Evolutionary conservation across 2,113 vertebrate genomes (phyloP).

Genomic region (Eptesicus fuscus): DNA sequence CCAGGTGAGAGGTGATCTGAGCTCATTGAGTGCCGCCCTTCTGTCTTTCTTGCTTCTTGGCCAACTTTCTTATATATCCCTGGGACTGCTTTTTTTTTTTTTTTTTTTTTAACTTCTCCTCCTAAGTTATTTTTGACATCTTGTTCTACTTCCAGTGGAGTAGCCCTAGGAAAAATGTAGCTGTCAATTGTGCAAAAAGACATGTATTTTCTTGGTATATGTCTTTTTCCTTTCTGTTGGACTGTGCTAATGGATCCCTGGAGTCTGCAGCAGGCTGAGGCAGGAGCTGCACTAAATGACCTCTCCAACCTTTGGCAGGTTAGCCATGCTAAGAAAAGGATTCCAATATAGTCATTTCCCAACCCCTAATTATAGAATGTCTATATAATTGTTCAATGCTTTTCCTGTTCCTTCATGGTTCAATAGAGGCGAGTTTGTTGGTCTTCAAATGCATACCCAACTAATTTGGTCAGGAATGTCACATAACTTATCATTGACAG

Average conservation of each 20-base stretch:
- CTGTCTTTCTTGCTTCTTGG: background rate
- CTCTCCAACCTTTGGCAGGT: slow-evolving; percentile 44
- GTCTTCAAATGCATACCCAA: slow-evolving; percentile 47
- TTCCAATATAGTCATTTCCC: slow-evolving; percentile 11
- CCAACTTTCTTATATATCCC: slow-evolving; percentile 47
- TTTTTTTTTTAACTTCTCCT: background rate
- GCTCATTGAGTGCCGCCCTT: background rate
- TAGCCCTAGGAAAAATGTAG: slow-evolving; percentile 65
- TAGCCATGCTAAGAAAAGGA: background rate
- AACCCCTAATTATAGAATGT: slow-evolving; percentile 41
- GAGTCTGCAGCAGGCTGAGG: slow-evolving; percentile 44
- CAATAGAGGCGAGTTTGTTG: slow-evolving; percentile 50
- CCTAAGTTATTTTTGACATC: slow-evolving; percentile 61
- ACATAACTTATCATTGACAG: slow-evolving; percentile 30
- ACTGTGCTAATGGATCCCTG: slow-evolving; percentile 36
- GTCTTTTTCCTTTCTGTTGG: slow-evolving; percentile 53
- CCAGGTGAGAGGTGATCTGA: background rate
- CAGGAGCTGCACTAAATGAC: slow-evolving; percentile 26
- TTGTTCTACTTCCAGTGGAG: slow-evolving; percentile 57
- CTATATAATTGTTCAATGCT: background rate
- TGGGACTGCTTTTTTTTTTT: background rate
- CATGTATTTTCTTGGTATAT: slow-evolving; percentile 31
- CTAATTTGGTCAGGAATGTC: slow-evolving; percentile 58
- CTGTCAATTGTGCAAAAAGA: slow-evolving; percentile 59
- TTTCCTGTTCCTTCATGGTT: slow-evolving; percentile 45